These are phyloP conservation scores for Entomobrya proxima DNA, from an alignment of 2,888 invertebrate species.

Conservation along the genomic window DNA sequence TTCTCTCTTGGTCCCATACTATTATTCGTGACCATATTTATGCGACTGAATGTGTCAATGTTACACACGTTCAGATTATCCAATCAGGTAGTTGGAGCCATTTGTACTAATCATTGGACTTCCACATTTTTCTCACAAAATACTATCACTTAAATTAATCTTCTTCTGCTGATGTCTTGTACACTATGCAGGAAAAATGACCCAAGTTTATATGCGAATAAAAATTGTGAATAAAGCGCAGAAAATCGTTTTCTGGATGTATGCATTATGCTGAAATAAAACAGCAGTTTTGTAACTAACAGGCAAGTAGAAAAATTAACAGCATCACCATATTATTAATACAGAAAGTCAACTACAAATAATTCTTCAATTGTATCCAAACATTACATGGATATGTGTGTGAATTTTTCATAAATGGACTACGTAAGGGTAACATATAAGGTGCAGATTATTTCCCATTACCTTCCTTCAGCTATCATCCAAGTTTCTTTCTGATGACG, in stretches of 20 bases:
- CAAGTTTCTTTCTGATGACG: not conserved
- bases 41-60: not conserved
- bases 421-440: constrained; percentile 12
- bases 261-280: not conserved
- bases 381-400: constrained; percentile 43
- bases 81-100: constrained; percentile 11
- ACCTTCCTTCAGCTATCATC: constrained; percentile 38
- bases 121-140: constrained; percentile 1
- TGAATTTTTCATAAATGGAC: constrained; percentile 32
- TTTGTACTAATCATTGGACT: constrained; percentile 13
- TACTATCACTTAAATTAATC: constrained; percentile 19
- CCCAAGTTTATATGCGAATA: not conserved
- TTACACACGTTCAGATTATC: not conserved
- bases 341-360: not conserved
- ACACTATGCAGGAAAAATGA: not conserved
- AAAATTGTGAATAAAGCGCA: not conserved
- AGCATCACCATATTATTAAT: not conserved
- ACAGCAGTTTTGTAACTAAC: not conserved
- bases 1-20: not conserved
- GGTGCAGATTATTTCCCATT: constrained; percentile 51
- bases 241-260: not conserved
- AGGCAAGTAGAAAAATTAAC: not conserved
- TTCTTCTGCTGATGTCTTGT: not conserved
- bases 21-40: not conserved
- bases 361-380: not conserved